These are phyloP conservation scores for Nemoura dubitans DNA, from an alignment of 2,888 invertebrate genomes.

Conservation along the genomic window DNA sequence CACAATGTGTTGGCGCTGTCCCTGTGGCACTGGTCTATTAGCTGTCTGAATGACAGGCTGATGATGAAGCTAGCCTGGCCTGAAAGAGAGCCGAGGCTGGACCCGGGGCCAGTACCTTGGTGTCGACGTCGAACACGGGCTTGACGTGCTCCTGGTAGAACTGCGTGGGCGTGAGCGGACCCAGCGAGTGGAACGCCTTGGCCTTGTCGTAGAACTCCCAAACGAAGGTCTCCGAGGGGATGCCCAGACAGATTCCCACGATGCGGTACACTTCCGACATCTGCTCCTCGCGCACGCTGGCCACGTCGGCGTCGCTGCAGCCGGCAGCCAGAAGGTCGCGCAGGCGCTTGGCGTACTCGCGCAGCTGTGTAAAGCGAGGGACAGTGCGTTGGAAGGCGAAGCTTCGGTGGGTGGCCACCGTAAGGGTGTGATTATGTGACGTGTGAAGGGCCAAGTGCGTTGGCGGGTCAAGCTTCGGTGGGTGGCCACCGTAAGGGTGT, in stretches of 20 bases:
- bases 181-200: conserved; percentile 77
- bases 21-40: too few relatives aligned
- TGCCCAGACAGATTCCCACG: conserved; percentile 84
- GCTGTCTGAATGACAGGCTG: too few relatives aligned
- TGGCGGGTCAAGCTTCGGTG: too few relatives aligned
- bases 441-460: too few relatives aligned
- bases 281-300: conserved; percentile 71
- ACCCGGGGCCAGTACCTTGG: conserved; percentile 68
- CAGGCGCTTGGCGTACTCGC: conserved; percentile 81
- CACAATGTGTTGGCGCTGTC: too few relatives aligned
- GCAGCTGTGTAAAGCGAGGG: conserved; percentile 65
- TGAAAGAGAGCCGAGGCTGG: too few relatives aligned
- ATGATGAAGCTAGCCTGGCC: too few relatives aligned
- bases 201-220: conserved; percentile 88
- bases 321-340: conserved; percentile 70
- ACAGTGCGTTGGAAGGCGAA: too few relatives aligned
- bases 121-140: conserved; percentile 80
- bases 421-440: too few relatives aligned
- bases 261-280: conserved; percentile 82
- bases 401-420: too few relatives aligned
- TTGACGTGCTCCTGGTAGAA: conserved; percentile 84
- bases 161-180: conserved; percentile 78
- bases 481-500: too few relatives aligned
- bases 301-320: conserved; percentile 70
- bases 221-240: conserved; percentile 80